Percentiles rank a stretch among this genome's conserved stretches.
These are phyloP conservation scores for Gallinago undulata DNA, from an alignment of 2,113 vertebrate species.

Conservation along the genomic window DNA sequence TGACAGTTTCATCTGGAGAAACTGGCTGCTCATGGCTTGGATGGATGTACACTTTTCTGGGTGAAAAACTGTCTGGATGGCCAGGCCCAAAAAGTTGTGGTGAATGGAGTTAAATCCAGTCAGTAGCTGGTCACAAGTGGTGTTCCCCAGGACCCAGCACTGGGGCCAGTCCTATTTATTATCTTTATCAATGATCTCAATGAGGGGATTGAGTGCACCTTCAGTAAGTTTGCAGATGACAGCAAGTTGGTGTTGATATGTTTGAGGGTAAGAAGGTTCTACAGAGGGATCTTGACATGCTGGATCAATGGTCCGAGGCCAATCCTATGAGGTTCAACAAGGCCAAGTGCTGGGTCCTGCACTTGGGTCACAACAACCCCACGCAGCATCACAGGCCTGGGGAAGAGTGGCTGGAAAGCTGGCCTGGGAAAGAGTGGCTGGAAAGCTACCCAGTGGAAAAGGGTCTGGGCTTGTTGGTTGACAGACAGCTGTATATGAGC, in stretches of 20 bases:
- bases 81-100: neutral
- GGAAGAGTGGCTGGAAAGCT: neutral
- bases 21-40: neutral
- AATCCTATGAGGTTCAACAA: neutral
- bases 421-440: neutral
- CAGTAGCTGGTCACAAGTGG: neutral
- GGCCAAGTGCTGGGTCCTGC: neutral
- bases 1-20: neutral
- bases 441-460: neutral
- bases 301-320: neutral
- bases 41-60: neutral
- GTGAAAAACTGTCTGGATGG: neutral
- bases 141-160: neutral
- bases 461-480: neutral
- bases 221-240: neutral
- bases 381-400: neutral
- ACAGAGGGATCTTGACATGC: neutral
- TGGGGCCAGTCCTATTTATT: neutral
- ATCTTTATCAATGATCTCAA: neutral
- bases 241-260: neutral
- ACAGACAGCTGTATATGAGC: neutral
- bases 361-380: neutral
- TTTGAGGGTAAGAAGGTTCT: neutral
- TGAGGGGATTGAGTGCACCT: neutral
- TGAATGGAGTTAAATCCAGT: neutral